These are phyloP conservation scores for Discoglossus pictus DNA, from an alignment of 2,797 vertebrate genomes.

Conservation along the genomic window DNA sequence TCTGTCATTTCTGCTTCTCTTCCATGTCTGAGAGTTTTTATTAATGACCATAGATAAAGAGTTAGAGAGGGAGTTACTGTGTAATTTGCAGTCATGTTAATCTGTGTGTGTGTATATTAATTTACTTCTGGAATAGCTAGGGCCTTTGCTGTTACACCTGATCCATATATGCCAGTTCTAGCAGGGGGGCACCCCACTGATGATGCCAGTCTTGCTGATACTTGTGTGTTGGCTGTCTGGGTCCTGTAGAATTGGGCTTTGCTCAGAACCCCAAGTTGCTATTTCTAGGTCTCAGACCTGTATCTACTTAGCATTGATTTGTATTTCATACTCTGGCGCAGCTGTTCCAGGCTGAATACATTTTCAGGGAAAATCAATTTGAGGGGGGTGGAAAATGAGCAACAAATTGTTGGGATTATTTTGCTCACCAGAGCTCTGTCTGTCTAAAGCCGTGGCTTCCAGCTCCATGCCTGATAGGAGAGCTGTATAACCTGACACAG, in stretches of 20 bases:
- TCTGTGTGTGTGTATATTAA: too few species aligned
- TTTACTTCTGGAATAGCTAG: too few species aligned
- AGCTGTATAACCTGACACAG: neutral
- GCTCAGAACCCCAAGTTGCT: slow-evolving; percentile 9
- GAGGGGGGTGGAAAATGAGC: slow-evolving; percentile 36
- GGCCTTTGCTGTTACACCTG: too few species aligned
- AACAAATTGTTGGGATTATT: slow-evolving; percentile 47
- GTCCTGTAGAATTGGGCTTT: neutral
- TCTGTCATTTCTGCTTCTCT: too few species aligned
- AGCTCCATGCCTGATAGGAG: slow-evolving; percentile 1
- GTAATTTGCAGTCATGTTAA: too few species aligned
- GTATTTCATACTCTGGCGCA: slow-evolving; percentile 26
- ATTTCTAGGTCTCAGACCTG: slow-evolving; percentile 34
- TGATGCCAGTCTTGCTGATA: too few species aligned
- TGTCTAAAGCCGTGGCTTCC: slow-evolving; percentile 6
- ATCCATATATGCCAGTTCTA: too few species aligned
- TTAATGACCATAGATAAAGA: too few species aligned
- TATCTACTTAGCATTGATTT: slow-evolving; percentile 48
- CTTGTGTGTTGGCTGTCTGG: too few species aligned
- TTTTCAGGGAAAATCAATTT: slow-evolving; percentile 46
- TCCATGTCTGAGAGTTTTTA: too few species aligned
- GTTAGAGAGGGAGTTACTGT: too few species aligned
- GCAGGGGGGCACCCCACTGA: too few species aligned
- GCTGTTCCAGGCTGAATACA: slow-evolving; percentile 42
- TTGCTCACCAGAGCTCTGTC: slow-evolving; percentile 9